Evolutionary conservation across 2,888 invertebrate genomes (phyloP).

Genomic region (Drosophila neonasuta): DNA sequence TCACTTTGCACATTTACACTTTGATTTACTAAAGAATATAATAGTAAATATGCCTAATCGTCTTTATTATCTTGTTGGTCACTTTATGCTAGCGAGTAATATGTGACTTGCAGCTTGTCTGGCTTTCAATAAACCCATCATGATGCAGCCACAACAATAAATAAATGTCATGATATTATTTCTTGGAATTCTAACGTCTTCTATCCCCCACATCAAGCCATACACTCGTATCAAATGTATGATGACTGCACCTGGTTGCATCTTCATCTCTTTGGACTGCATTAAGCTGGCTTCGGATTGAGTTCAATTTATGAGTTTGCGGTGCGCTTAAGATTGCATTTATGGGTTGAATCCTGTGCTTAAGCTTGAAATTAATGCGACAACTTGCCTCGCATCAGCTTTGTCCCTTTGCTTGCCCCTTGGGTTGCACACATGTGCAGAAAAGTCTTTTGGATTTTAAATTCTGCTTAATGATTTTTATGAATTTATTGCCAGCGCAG

Average conservation of each 20-base stretch:
- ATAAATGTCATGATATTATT: constrained; percentile 33
- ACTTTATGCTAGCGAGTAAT: constrained; percentile 2
- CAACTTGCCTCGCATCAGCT: constrained; percentile 48
- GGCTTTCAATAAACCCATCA: constrained; percentile 21
- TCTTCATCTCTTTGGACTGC: constrained; percentile 34
- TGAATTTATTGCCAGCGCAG: constrained; percentile 73
- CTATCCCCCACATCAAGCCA: not conserved
- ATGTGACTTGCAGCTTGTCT: constrained; percentile 3
- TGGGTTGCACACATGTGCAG: constrained; percentile 38
- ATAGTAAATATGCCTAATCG: not conserved
- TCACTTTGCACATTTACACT: not conserved
- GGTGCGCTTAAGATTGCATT: constrained; percentile 65
- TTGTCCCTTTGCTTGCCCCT: not conserved
- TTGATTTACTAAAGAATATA: not conserved
- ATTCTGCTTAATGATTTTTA: constrained; percentile 73
- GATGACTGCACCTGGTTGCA: constrained; percentile 41
- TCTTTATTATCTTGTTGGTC: not conserved
- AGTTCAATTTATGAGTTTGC: constrained; percentile 58
- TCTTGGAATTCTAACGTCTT: constrained; percentile 32
- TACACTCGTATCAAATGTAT: not conserved
- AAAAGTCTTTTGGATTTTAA: constrained; percentile 45
- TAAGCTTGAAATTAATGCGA: constrained; percentile 71
- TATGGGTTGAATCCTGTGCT: constrained; percentile 47
- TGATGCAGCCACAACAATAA: constrained; percentile 34
- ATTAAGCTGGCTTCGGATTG: constrained; percentile 34